A percentile compares a stretch with the other conserved stretches of the same genome.
Evolutionary conservation across 2,888 invertebrate species (phyloP).

Genomic region (Acleris holmiana): DNA sequence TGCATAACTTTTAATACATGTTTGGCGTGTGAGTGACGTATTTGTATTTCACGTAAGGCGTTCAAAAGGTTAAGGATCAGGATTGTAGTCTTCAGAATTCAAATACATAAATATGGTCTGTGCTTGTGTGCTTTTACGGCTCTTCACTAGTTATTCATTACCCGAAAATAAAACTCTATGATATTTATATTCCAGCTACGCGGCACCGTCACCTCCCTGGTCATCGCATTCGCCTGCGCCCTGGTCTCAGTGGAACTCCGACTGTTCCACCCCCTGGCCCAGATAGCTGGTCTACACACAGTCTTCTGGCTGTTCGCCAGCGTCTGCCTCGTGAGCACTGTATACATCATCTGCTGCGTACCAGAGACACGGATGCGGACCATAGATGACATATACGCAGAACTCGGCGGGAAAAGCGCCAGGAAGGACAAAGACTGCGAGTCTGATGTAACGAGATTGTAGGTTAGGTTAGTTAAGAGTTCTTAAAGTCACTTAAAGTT

Average conservation of each 20-base stretch:
- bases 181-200: slow-evolving; percentile 60
- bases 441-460: slow-evolving; percentile 68
- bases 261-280: slow-evolving; percentile 70
- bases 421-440: slow-evolving; percentile 59
- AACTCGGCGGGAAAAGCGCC: slow-evolving; percentile 58
- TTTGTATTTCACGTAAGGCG: too few relatives aligned
- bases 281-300: slow-evolving; percentile 61
- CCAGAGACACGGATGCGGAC: slow-evolving; percentile 72
- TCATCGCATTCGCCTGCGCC: slow-evolving; percentile 72
- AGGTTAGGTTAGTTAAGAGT: slow-evolving; percentile 34
- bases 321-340: slow-evolving; percentile 70
- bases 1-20: too few relatives aligned
- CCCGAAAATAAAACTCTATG: not conserved
- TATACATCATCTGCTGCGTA: slow-evolving; percentile 65
- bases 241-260: slow-evolving; percentile 70
- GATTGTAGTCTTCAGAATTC: too few relatives aligned
- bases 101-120: too few relatives aligned
- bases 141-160: not conserved
- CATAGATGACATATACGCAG: slow-evolving; percentile 73
- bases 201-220: slow-evolving; percentile 74
- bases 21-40: too few relatives aligned
- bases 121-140: too few relatives aligned
- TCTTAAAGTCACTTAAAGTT: too few relatives aligned
- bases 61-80: too few relatives aligned
- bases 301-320: slow-evolving; percentile 72